Percentiles rank a stretch among this genome's conserved stretches.
phyloP scores from a whole-genome alignment of 2,113 vertebrate genomes.

The Madoqua kirkii region DNA sequence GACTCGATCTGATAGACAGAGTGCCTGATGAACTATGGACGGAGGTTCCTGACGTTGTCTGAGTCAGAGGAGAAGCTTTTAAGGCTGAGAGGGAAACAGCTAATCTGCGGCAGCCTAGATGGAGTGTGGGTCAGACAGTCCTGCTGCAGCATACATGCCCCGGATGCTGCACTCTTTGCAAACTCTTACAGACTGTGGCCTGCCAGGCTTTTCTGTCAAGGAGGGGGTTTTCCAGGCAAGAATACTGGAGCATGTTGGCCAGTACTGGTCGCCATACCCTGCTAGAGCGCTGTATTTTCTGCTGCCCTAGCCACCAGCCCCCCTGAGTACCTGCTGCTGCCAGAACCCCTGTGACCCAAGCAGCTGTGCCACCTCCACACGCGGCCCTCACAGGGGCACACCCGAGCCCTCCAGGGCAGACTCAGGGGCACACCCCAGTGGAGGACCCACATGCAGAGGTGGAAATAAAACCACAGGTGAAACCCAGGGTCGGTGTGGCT shows the following conservation, averaged over 20 bases:
- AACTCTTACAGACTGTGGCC: not conserved
- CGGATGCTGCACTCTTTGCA: rapidly evolving
- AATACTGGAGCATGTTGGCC: not conserved
- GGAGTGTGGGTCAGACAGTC: not conserved
- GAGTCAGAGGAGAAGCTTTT: not conserved
- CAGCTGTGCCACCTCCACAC: not conserved
- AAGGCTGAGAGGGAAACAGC: not conserved
- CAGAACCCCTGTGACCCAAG: not conserved
- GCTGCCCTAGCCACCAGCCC: not conserved
- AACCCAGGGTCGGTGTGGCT: not conserved
- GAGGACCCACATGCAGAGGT: not conserved
- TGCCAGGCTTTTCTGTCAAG: not conserved
- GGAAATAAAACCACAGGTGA: not conserved
- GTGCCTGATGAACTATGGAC: not conserved
- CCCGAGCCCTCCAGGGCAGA: not conserved
- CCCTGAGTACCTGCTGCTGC: not conserved
- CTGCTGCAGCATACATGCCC: rapidly evolving
- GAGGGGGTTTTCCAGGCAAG: not conserved
- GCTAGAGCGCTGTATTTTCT: not conserved
- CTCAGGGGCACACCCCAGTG: not conserved
- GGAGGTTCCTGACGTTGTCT: not conserved
- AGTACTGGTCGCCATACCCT: not conserved
- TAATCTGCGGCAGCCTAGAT: not conserved
- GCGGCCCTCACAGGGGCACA: not conserved
- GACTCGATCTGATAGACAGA: not conserved